Evolutionary conservation across 2,797 vertebrate species (phyloP), one percentile per base, ranked within the genome.

Genomic region (Crenuchus spilurus): DNA sequence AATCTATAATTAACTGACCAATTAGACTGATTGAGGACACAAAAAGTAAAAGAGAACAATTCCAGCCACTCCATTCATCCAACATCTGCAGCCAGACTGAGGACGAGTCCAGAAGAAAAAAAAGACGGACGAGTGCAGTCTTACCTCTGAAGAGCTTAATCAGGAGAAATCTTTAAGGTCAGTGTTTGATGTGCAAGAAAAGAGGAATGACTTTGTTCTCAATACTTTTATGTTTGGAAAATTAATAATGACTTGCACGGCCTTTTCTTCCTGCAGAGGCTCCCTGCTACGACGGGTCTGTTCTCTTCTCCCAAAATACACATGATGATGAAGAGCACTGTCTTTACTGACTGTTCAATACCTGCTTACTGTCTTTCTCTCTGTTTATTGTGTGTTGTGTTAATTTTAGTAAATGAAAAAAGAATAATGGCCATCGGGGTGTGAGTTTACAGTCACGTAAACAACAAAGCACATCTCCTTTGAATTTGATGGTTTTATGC

Each of bases 181-280:
- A 57, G 39, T 48, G 31, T 73, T 73, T 81, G 76, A 82, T 78
- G 73, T 78, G 60, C 66, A 68, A 26, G 62, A 18, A 67, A 67
- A 64, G 51, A 70, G 28, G n/a, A 30, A 44, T 33, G 30, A 60
- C 69, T 65, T 61, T 70, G 66, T 63, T 74, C 39, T 65, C 30
- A 48, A 60, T 46, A 62, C 69, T 74, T 76, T 73, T 55, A 72
- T 73, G 51, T 72, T 46, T 37, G 35, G 60, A 67, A 78, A 72
- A 77, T 67, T 26, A 71, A 63, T 57, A 73, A 71, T 58, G 39
- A 46, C 61, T 57, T 13, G 41, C 58, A 44, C 7, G 46, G 79
- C 58, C 31, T 6, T 2, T 35, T 16, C 20, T 41, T 14, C 37
- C 18, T 10, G n/a, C n/a, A 4, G 5, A 20, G 18, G 20, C 22